Base-by-base conservation (phyloP, 2,888 invertebrate genomes). In the Macrosiphum euphorbiae region DNA sequence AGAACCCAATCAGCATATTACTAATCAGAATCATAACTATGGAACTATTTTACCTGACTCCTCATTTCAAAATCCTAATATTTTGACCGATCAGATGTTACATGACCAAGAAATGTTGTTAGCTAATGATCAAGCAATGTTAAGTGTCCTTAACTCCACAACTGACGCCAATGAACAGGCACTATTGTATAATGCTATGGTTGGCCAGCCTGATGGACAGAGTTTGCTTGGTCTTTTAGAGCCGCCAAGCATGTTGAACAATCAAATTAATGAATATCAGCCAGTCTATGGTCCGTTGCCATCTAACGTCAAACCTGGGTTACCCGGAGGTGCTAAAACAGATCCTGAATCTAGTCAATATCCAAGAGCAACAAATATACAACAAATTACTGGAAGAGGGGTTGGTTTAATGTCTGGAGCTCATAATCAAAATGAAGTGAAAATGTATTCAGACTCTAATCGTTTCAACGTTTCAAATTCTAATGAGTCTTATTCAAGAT, bases 311-410 rank as follows among this genome's bases (percentile, higher is more conserved):
- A 94, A 92, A 88, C 94, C 94, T 1, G 94, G 94, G 41, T 94
- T 94, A 92, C 94, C 94, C 3, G 94, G 94, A 50, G 94, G 94
- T 35, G 94, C 91, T 50, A 94, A 90, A 67, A 94, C 90, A 13
- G 90, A 94, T 86, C 86, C 94, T 67, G 94, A 94, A 86, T 86
- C 85, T 50, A 89, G 90, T 90, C 94, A 94, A 26, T 94, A 94
- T 87, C 35, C 61, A 41, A 94, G 58, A 52, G 52, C 26, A 41
- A 52, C 90, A 67, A 90, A 86, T 50, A 86, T 90, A n/a, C 94
- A 85, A 50, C 94, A 90, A 41, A 94, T 86, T n/a, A n/a, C 28
- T 13, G 94, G 94, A 90, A 94, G 94, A 94, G 94, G 90, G 41
- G 52, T 94, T 2, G 20, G 44, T 58, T 85, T 93, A 85, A 86